Evolutionary conservation across 1,140 invertebrate genomes (phyloP), one percentile per base, ranked within the genome.

Genomic region (Drosophila lacertosa): DNA sequence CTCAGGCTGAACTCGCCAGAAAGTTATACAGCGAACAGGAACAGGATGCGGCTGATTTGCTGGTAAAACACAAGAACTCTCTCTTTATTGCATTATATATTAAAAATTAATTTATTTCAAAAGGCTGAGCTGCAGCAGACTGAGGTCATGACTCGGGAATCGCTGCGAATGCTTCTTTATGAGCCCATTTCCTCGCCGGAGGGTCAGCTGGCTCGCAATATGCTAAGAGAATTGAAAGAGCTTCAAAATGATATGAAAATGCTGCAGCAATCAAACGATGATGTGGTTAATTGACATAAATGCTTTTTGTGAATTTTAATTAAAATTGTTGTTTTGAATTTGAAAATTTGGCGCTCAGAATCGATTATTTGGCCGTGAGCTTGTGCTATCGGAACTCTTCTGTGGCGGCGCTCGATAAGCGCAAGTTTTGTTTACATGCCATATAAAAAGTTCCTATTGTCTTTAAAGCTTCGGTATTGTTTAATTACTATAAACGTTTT

Each of bases 151-250:
- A 83, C 95, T 3, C 95, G 94, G 70, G 93, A 93, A 65, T 92
- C 95, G 0, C 82, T 96, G 4, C 92, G 93, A 51, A 94, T 95
- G 92, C 90, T 96, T 2, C 91, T 96, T 6, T 93, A 95, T 42
- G 95, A 96, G 91, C 95, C 95, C 0, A 82, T 91, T 0, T 92
- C 92, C 13, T 95, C 95, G n/a, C 95, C 95, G 0, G 96, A 96
- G 89, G 95, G 95, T 1, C 91, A 93, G 59, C 75, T 96, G 4
- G 94, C 94, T 10, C 94, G 93, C 39, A 93, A 93, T 65, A 95
- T 95, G 4, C 84, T 96, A 10, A 92, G 93, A 58, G 94, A 96
- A 74, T 92, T 95, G 22, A 94, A 94, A 81, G 92, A 92, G 1
- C 81, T 96, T 11, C 93, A 93, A 74, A 90, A 92, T 32, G 93